phyloP scores from a whole-genome alignment of 2,797 vertebrate species.

The Pipistrellus pygmaeus region DNA sequence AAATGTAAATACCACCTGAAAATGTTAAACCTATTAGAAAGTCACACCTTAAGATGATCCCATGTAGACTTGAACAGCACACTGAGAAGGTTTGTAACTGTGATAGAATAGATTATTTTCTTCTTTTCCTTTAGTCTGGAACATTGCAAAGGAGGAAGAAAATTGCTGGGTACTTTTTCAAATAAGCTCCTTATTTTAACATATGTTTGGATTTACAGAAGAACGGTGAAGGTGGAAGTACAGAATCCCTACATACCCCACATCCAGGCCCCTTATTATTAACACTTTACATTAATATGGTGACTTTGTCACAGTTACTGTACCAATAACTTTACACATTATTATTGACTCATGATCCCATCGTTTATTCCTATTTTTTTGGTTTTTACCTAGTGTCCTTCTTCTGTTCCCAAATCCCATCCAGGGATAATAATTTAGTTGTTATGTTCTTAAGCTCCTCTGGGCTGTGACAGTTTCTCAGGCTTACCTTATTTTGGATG shows the following conservation, averaged over 20 bases:
- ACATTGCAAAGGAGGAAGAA: slow-evolving; percentile 23
- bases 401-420: not conserved
- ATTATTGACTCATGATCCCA: not conserved
- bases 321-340: not conserved
- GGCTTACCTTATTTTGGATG: not conserved
- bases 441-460: not conserved
- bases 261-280: not conserved
- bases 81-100: not conserved
- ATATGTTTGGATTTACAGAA: not conserved
- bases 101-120: not conserved
- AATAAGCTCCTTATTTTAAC: slow-evolving; percentile 36
- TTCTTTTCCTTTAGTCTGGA: not conserved
- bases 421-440: not conserved
- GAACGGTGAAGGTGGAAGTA: not conserved
- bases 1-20: slow-evolving; percentile 66
- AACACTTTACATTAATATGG: not conserved
- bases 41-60: slow-evolving; percentile 67
- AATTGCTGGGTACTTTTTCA: not conserved
- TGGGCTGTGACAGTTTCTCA: not conserved
- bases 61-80: slow-evolving; percentile 27
- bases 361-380: not conserved
- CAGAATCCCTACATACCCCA: not conserved
- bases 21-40: slow-evolving; percentile 75
- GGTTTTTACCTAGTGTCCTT: not conserved
- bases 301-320: not conserved